These are phyloP conservation scores for Agapornis roseicollis DNA, from an alignment of 2,113 vertebrate species.

Conservation along the genomic window DNA sequence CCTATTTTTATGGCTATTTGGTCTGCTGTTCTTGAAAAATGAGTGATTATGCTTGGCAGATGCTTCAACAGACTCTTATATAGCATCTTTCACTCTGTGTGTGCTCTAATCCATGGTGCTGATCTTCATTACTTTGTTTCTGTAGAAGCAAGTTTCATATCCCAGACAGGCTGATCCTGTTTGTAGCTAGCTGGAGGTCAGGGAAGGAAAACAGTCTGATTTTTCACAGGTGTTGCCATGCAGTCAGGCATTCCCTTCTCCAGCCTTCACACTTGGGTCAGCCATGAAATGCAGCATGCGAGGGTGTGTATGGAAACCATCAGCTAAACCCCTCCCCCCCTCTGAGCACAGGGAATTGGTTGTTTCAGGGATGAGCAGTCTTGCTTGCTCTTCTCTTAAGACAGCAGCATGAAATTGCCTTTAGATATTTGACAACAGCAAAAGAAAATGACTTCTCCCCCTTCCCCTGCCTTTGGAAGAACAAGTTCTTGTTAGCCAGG, in stretches of 20 bases:
- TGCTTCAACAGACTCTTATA: background rate
- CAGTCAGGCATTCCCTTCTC: slow-evolving; percentile 2
- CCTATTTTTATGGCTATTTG: background rate
- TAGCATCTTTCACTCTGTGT: background rate
- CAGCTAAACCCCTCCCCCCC: background rate
- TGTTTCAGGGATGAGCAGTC: background rate
- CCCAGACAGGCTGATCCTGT: background rate
- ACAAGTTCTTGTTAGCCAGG: background rate
- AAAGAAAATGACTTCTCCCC: slow-evolving; percentile 7
- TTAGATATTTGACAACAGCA: background rate
- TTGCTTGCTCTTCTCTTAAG: background rate
- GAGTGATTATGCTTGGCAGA: background rate
- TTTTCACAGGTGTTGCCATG: slow-evolving; percentile 12
- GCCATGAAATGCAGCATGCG: background rate
- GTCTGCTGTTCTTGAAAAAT: background rate
- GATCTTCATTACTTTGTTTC: background rate
- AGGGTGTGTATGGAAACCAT: background rate
- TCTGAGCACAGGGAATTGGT: background rate
- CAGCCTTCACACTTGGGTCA: background rate
- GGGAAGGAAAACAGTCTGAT: background rate
- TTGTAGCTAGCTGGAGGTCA: background rate
- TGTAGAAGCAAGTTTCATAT: background rate
- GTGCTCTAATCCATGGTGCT: background rate
- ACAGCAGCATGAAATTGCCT: slow-evolving; percentile 25
- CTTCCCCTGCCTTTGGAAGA: background rate